Base-by-base conservation (phyloP, 2,113 vertebrate genomes). In the Phodopus roborovskii region DNA sequence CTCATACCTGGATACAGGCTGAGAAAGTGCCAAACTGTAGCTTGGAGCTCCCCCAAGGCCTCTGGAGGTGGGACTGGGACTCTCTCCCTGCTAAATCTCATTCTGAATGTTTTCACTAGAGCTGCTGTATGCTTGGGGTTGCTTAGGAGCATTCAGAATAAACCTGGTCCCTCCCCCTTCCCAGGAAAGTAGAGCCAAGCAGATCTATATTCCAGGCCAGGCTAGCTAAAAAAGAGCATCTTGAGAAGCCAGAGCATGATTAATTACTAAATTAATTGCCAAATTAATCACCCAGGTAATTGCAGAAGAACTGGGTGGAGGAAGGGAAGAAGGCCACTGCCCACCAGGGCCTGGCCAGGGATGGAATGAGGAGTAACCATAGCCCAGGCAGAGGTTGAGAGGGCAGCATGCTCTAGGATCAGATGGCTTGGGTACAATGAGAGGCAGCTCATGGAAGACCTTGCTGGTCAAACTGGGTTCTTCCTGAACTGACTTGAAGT, bases 281-380 rank as follows among this genome's bases (percentile, higher is more conserved):
- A 96, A 93, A 96, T 93, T 93, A 98, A 96, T 97, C 96, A 95
- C 70, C 81, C 3, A 2, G 36, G 75, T 96, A 95, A 97, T 94
- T 97, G 96, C 88, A 88, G 85, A 84, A 94, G 75, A 82, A 77
- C 81, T 78, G 81, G 66, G 88, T n/a, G 56, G 82, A 95, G 13
- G 33, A 22, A 86, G n/a, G 12, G 50, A 91, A 62, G 74, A 70
- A 42, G 60, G 45, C 42, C 62, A 24, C 58, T 81, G 89, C 73
- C 75, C 20, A 24, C 15, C 36, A 26, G 56, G 75, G 50, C n/a
- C 53, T 88, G 50, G 79, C 66, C 36, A 42, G 48, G 56, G 53
- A 60, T 79, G 42, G 66, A 64, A 28, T 10, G 3, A 45, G 70
- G 26, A 11, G n/a, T 84, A 13, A 62, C n/a, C 64, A 24, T 3